A percentile compares a stretch with the other conserved stretches of the same genome.
Evolutionary conservation across 1,140 invertebrate genomes (phyloP).

Genomic region (Triops longicaudatus): DNA sequence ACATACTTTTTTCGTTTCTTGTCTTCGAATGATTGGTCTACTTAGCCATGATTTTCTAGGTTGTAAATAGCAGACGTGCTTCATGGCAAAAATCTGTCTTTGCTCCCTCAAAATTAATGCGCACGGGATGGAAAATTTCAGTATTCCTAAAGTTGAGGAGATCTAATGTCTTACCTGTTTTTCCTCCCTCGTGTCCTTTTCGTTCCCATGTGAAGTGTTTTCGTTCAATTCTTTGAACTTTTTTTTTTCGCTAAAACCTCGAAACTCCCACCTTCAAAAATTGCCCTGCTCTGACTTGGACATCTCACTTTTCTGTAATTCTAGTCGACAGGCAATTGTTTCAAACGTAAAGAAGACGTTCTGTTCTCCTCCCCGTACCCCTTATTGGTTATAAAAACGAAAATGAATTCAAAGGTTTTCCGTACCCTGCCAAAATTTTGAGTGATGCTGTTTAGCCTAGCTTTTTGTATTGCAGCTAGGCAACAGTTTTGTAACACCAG

Average conservation of each 20-base stretch:
- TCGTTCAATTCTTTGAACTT: neutral
- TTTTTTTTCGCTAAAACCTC: neutral
- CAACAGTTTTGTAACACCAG: neutral
- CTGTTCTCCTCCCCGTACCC: neutral
- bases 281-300: slow-evolving; percentile 17
- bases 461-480: neutral
- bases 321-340: slow-evolving; percentile 9
- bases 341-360: neutral
- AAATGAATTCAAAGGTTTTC: neutral
- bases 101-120: slow-evolving; percentile 3
- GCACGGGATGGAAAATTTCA: slow-evolving; percentile 5
- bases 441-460: neutral
- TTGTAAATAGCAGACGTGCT: slow-evolving; percentile 15
- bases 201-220: neutral
- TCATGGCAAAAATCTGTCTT: slow-evolving; percentile 15
- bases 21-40: slow-evolving; percentile 1
- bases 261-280: slow-evolving; percentile 17
- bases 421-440: neutral
- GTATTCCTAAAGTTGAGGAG: neutral
- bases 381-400: neutral
- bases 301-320: slow-evolving; percentile 3
- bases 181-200: neutral
- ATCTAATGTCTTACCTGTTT: neutral
- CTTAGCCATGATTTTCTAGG: slow-evolving; percentile 15
- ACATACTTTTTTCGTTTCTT: neutral